Conservation (phyloP, 2,888 invertebrate genomes). For the Sepioteuthis lessoniana region DNA sequence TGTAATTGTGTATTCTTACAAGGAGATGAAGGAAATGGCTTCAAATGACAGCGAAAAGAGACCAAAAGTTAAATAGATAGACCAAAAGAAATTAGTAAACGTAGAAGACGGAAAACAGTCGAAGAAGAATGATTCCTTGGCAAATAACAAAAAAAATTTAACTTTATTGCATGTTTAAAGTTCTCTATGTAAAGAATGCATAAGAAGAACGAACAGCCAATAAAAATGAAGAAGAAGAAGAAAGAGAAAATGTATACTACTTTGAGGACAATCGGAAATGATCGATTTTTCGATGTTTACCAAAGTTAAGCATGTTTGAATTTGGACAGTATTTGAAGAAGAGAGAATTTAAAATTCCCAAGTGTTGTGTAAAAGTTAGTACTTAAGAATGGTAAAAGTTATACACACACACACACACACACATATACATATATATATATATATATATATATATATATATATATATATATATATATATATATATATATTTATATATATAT, state of each 20-base stretch:
- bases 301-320: neutral
- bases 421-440: neutral
- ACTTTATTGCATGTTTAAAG: neutral
- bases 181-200: conserved; percentile 7
- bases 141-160: neutral
- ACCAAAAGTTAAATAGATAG: neutral
- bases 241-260: neutral
- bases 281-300: neutral
- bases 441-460: neutral
- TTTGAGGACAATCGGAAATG: neutral
- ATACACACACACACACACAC: too few relatives aligned
- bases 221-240: neutral
- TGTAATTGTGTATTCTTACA: neutral
- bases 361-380: neutral
- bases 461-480: neutral
- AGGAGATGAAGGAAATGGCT: neutral
- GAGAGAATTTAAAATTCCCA: neutral
- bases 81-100: neutral
- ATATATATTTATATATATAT: too few relatives aligned
- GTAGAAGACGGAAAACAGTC: neutral
- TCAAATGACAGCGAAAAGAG: neutral
- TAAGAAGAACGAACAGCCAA: neutral
- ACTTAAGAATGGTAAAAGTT: neutral
- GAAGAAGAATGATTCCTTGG: neutral
- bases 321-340: neutral